Evolutionary conservation across 2,888 invertebrate genomes (phyloP).

Genomic region (Strigamia transsilvanica): DNA sequence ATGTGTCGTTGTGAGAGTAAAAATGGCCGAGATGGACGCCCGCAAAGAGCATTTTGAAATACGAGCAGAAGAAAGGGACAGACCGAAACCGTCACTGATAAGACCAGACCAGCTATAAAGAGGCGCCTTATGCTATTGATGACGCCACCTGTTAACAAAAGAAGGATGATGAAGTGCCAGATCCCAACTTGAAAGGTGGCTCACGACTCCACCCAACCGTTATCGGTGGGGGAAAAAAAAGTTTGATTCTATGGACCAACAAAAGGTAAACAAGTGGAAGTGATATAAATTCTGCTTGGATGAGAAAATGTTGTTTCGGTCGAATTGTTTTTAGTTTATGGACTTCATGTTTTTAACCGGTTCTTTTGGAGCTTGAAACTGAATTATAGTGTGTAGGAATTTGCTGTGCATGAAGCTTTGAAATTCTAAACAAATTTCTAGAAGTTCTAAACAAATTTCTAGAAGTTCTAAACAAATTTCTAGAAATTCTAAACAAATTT

Average conservation of each 20-base stretch:
- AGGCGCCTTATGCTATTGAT: constrained; percentile 29
- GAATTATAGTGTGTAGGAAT: no score
- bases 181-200: constrained; percentile 16
- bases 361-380: no score
- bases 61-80: constrained; percentile 25
- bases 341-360: background rate
- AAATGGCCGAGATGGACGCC: background rate
- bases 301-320: background rate
- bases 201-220: constrained; percentile 28
- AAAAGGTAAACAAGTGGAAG: constrained; percentile 38
- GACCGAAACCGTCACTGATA: constrained; percentile 38
- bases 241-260: background rate
- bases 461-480: no score
- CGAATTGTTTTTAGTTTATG: background rate
- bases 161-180: constrained; percentile 31
- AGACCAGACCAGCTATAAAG: constrained; percentile 21
- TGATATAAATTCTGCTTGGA: background rate
- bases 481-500: no score
- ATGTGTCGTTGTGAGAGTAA: background rate
- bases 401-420: no score
- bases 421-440: no score
- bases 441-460: no score
- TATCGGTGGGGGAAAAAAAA: constrained; percentile 17
- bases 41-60: constrained; percentile 36
- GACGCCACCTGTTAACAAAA: constrained; percentile 43